phyloP scores from a whole-genome alignment of 2,797 vertebrate genomes.

The Delichon dasypus region DNA sequence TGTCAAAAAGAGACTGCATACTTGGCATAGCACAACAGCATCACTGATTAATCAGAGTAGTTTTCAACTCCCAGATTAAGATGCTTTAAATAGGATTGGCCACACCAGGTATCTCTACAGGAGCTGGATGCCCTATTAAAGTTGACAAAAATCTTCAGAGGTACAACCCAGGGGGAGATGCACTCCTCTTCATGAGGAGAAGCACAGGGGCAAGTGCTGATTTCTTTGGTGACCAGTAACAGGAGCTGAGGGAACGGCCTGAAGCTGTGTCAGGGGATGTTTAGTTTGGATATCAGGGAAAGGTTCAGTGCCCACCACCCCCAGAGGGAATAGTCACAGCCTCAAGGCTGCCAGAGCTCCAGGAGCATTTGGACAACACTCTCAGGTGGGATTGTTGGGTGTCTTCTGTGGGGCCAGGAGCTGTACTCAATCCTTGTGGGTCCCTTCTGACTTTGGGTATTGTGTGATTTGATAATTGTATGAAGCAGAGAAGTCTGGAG shows the following conservation, averaged over 20 bases:
- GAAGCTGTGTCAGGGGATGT: not conserved
- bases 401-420: not conserved
- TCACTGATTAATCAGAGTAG: not conserved
- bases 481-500: not conserved
- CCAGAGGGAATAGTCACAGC: not conserved
- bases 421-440: rapidly evolving
- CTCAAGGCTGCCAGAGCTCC: not conserved
- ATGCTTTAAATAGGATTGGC: not conserved
- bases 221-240: not conserved
- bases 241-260: not conserved
- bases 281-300: not conserved
- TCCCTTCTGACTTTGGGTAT: not conserved
- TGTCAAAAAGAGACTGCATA: not conserved
- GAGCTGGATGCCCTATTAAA: not conserved
- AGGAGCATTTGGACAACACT: not conserved
- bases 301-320: not conserved
- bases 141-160: not conserved
- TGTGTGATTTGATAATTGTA: not conserved
- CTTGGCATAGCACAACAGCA: not conserved
- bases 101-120: not conserved
- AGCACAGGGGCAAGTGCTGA: not conserved
- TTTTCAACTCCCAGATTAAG: not conserved
- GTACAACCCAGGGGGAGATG: not conserved
- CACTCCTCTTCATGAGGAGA: not conserved
- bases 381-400: not conserved